phyloP scores from a whole-genome alignment of 2,797 vertebrate genomes.

The Xiphophorus birchmanni region DNA sequence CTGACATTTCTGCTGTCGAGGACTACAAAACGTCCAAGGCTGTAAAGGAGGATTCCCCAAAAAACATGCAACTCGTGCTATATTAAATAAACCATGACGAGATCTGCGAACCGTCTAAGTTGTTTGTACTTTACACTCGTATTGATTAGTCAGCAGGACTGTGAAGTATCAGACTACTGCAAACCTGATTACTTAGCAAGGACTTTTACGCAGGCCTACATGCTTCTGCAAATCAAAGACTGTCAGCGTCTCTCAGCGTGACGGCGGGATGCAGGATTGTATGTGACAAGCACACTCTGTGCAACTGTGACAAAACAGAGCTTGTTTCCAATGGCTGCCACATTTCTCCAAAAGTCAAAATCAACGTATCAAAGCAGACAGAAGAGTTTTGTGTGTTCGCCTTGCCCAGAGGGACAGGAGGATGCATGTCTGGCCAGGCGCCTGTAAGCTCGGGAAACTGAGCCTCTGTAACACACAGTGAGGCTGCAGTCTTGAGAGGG shows the following conservation, averaged over 20 bases:
- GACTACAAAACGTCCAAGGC: neutral
- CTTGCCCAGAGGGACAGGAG: conserved; percentile 59
- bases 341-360: conserved; percentile 64
- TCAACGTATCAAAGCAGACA: conserved; percentile 68
- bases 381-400: conserved; percentile 65
- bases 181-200: conserved; percentile 33
- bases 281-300: conserved; percentile 66
- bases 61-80: neutral
- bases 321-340: conserved; percentile 68
- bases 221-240: conserved; percentile 52
- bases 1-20: conserved; percentile 1
- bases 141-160: conserved; percentile 15
- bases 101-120: neutral
- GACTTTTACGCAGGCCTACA: conserved; percentile 12
- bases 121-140: conserved; percentile 24
- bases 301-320: conserved; percentile 69
- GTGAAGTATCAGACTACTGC: conserved; percentile 14
- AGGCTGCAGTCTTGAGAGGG: conserved; percentile 35
- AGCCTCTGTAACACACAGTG: conserved; percentile 46
- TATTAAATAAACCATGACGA: neutral
- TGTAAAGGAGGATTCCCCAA: neutral
- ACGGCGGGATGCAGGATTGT: conserved; percentile 49
- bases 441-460: conserved; percentile 53
- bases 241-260: conserved; percentile 48
- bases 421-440: conserved; percentile 53